These are phyloP conservation scores for Aphyosemion australe DNA, from an alignment of 2,113 vertebrate species.

Conservation along the genomic window DNA sequence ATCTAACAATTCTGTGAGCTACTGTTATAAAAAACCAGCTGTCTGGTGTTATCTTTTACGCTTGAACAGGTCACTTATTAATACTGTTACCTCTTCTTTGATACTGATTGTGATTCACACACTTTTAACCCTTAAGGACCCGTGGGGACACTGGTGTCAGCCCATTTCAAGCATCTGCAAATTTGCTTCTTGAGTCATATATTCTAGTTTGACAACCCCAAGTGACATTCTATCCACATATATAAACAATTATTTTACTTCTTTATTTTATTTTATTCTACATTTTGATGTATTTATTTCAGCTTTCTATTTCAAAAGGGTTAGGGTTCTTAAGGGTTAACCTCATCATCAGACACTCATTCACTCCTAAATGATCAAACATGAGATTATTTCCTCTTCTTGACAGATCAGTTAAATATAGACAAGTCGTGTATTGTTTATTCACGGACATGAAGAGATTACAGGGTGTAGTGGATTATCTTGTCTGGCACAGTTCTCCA, in stretches of 20 bases:
- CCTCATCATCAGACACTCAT: neutral
- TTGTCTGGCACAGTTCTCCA: slow-evolving; percentile 39
- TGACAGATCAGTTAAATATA: neutral
- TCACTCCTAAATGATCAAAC: neutral
- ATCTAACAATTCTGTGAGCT: too few relatives aligned
- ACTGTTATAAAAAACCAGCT: neutral
- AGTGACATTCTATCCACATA: too few relatives aligned
- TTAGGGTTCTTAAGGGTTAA: too few relatives aligned
- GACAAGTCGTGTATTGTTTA: neutral
- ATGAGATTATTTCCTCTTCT: neutral
- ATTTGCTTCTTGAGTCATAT: too few relatives aligned
- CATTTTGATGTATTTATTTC: too few relatives aligned
- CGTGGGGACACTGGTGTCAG: too few relatives aligned
- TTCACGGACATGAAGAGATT: slow-evolving; percentile 13
- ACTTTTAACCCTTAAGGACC: too few relatives aligned
- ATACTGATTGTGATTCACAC: neutral
- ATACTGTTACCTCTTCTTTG: neutral
- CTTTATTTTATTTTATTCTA: too few relatives aligned
- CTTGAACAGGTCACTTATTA: neutral
- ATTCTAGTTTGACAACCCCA: too few relatives aligned
- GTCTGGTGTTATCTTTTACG: slow-evolving; percentile 27
- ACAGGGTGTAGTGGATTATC: slow-evolving; percentile 38
- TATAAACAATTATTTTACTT: too few relatives aligned
- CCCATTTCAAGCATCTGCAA: too few relatives aligned
- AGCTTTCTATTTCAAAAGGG: too few relatives aligned